Evolutionary conservation across 2,797 vertebrate species (phyloP).

Genomic region (Eptatretus atami): DNA sequence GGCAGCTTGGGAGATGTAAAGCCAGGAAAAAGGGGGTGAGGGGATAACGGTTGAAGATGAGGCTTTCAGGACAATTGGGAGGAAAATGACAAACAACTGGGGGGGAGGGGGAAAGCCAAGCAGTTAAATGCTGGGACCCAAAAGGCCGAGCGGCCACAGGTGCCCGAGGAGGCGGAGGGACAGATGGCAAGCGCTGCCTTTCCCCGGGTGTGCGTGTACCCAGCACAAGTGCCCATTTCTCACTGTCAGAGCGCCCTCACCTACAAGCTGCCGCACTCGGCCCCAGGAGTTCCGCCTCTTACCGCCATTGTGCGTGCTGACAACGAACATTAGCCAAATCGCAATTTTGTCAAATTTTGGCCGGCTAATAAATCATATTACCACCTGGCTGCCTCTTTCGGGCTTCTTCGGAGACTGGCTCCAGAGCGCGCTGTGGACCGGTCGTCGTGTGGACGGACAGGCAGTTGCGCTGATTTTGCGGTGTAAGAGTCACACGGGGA

Average conservation of each 20-base stretch:
- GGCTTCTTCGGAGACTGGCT: no score
- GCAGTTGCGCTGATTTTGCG: no score
- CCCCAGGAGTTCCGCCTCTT: constrained; percentile 5
- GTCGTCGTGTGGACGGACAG: no score
- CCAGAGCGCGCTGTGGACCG: no score
- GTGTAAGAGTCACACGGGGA: no score
- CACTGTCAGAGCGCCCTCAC: constrained; percentile 3
- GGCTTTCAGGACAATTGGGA: no score
- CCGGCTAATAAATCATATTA: constrained; percentile 3
- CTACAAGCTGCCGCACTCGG: neutral
- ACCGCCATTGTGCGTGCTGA: constrained; percentile 4
- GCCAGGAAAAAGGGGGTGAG: no score
- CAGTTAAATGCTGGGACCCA: no score
- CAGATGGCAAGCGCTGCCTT: constrained; percentile 3
- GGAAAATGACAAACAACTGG: no score
- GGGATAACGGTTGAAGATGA: no score
- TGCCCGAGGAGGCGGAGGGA: neutral
- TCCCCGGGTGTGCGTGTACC: constrained; percentile 2
- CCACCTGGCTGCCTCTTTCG: constrained; percentile 2
- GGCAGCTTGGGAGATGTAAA: no score
- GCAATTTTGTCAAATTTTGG: constrained; percentile 4
- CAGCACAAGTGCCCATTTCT: constrained; percentile 2
- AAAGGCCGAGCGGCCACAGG: neutral
- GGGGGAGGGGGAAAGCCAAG: no score
- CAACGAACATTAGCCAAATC: constrained; percentile 4